Base-by-base conservation (phyloP, 2,113 vertebrate species). In the Platysternon megacephalum region DNA sequence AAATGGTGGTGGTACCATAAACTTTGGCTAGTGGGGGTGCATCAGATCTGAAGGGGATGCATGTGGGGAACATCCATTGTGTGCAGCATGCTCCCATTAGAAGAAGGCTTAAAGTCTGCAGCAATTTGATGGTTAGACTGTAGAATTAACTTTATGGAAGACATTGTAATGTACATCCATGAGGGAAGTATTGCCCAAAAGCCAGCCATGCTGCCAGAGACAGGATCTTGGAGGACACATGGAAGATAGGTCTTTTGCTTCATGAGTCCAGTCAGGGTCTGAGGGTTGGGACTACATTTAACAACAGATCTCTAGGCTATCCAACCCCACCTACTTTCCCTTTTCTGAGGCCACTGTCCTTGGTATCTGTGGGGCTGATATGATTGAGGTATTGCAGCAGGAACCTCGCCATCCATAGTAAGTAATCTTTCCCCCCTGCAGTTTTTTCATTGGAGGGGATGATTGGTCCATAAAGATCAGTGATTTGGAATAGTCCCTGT, bases 401-500 rank as follows among this genome's bases (percentile, higher is more conserved):
- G 94, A 97, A 86, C 9, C 28, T 61, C 0, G 2, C 80, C 88
- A 95, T 65, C 80, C 0, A 0, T 14, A 61, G 10, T 21, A 61
- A 72, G 48, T 78, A 35, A 39, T 28, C 14, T 56, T 74, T 79
- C 4, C 51, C 12, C 46, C 13, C 11, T 74, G 28, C 52, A 81
- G 53, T 51, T 82, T 39, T 88, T 28, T 22, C 56, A 28, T 81
- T 55, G 74, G 46, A 86, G 42, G 85, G 68, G n/a, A 14, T 72
- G 53, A 19, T 32, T 44, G 6, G 24, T 26, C 74, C 74, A 28
- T 78, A 46, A 46, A 56, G 55, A 89, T 86, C 58, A 82, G 89
- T 80, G 85, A 49, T 6, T 84, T 1, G 55, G 2, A 88, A 42
- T 35, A 68, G 32, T 10, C 2, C 39, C 49, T 82, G 22, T 21